Conservation (phyloP, 1,140 invertebrate species). For the Asobara japonica region DNA sequence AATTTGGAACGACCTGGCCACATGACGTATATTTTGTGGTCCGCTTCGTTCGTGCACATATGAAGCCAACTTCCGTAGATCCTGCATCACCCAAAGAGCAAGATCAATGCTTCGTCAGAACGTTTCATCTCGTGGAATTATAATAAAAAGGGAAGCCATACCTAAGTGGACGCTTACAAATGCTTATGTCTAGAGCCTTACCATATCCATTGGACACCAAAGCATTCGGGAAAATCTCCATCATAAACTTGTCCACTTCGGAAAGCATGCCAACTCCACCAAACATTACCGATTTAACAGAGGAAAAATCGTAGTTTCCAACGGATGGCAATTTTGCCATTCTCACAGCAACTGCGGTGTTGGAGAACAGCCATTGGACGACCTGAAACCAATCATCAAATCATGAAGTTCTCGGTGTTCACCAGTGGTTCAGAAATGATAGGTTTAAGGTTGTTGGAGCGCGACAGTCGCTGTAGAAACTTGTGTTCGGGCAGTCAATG, state of each 20-base stretch:
- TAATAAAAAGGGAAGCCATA: no score
- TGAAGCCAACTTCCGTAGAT: conserved; percentile 44
- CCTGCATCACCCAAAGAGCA: conserved; percentile 43
- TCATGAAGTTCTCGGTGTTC: conserved; percentile 36
- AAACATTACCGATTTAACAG: conserved; percentile 33
- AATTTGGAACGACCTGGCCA: conserved; percentile 37
- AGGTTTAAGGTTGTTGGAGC: no score
- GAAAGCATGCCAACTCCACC: conserved; percentile 53
- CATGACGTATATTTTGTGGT: conserved; percentile 24
- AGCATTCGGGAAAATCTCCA: conserved; percentile 31
- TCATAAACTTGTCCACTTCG: conserved; percentile 34
- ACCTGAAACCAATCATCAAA: conserved; percentile 23
- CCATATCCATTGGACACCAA: conserved; percentile 44
- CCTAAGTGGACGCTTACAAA: neutral
- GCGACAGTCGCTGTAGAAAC: no score
- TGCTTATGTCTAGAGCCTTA: conserved; percentile 27
- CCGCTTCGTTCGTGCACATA: neutral
- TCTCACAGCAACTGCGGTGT: conserved; percentile 42
- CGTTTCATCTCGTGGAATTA: neutral
- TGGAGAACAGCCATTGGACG: conserved; percentile 23
- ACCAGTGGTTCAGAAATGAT: neutral
- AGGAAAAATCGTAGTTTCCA: conserved; percentile 43
- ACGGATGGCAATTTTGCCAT: conserved; percentile 34
- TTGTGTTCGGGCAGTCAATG: no score
- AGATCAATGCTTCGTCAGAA: neutral